phyloP scores from a whole-genome alignment of 1,140 invertebrate species.

The Hermetia illucens region DNA sequence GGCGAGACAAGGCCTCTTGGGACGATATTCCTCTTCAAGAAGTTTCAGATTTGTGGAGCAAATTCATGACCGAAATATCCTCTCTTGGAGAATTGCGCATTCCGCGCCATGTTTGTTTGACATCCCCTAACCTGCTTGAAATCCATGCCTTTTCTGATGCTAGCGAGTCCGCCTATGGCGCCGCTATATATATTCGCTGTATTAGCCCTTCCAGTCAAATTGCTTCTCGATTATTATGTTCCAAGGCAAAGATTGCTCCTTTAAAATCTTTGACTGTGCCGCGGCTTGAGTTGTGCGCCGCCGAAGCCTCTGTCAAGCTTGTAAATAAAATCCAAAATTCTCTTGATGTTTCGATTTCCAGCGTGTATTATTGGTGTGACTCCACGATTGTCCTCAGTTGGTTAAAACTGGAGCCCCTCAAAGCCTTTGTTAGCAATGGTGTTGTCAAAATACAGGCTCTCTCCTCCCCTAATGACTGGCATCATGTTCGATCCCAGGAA shows the following conservation, averaged over 20 bases:
- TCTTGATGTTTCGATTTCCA: not conserved
- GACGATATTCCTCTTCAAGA: slow-evolving; percentile 20
- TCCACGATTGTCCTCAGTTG: slow-evolving; percentile 13
- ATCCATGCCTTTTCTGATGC: slow-evolving; percentile 24
- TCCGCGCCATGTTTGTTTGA: not conserved
- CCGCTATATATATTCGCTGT: slow-evolving; percentile 15
- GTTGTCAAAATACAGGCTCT: slow-evolving; percentile 8
- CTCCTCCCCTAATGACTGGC: slow-evolving; percentile 9
- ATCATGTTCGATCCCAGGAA: slow-evolving; percentile 11
- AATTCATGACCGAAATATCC: not conserved
- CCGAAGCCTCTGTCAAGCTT: slow-evolving; percentile 15
- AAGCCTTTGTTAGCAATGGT: slow-evolving; percentile 10
- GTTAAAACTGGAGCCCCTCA: slow-evolving; percentile 7
- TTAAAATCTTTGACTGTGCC: slow-evolving; percentile 24
- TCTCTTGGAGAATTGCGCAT: not conserved
- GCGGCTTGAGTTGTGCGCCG: slow-evolving; percentile 31
- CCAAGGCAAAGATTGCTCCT: slow-evolving; percentile 28
- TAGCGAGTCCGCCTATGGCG: slow-evolving; percentile 15
- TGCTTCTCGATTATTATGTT: slow-evolving; percentile 12
- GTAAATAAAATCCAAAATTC: slow-evolving; percentile 8
- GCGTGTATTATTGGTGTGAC: slow-evolving; percentile 9
- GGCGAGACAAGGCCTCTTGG: slow-evolving; percentile 23
- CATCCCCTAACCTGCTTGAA: slow-evolving; percentile 5
- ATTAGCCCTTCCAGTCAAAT: slow-evolving; percentile 5
- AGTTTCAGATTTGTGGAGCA: slow-evolving; percentile 9